Conservation (phyloP, 2,888 invertebrate species). For the Branchellion lobata region DNA sequence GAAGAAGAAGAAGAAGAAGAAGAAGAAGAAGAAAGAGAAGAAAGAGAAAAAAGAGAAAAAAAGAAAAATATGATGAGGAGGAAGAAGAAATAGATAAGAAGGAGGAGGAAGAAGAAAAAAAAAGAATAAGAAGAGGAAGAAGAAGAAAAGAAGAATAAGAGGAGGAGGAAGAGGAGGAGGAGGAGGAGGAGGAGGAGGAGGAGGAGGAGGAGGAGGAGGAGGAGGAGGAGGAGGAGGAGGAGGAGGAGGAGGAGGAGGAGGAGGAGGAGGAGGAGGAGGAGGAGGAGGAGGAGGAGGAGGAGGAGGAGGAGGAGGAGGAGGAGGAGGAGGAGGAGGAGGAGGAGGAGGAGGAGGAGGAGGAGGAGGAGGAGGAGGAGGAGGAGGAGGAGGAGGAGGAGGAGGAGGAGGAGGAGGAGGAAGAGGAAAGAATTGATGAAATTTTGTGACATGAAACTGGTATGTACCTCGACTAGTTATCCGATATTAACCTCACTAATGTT, state of each 20-base stretch:
- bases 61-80: background rate
- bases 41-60: background rate
- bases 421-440: background rate
- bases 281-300: conserved; percentile 6
- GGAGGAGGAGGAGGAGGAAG: background rate
- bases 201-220: background rate
- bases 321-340: background rate
- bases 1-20: background rate
- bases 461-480: no score
- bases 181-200: background rate
- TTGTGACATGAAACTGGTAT: no score
- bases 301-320: conserved; percentile 3
- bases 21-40: background rate
- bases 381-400: background rate
- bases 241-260: background rate
- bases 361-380: background rate
- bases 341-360: background rate
- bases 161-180: no score
- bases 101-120: no score
- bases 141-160: no score
- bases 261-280: background rate
- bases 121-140: no score
- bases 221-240: background rate
- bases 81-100: background rate
- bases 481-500: no score